Evolutionary conservation across 2,113 vertebrate genomes (phyloP), one percentile per base, ranked within the genome.

Genomic region (Colossoma macropomum): DNA sequence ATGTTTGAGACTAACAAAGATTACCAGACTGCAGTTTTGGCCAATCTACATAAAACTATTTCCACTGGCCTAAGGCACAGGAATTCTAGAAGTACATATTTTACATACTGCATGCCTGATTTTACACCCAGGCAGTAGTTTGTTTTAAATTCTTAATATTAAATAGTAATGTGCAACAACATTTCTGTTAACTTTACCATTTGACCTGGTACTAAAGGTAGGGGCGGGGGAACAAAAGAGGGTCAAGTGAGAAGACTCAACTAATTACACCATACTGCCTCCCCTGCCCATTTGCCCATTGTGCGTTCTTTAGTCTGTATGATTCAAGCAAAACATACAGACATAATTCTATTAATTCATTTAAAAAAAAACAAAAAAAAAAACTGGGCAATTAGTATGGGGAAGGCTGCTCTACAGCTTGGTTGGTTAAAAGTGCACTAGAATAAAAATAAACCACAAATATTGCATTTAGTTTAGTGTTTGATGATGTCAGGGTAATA

Each of bases 31-130:
- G 85, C 89, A 90, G 90, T 89, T 92, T 91, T 92, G 92, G 92
- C 92, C 92, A 70, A 89, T 90, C 91, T 87, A 87, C 90, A 92
- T 88, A 87, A 93, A 90, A 92, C 92, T 89, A 91, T 93, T 94
- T 92, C 91, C 92, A 34, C 88, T 93, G 91, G 92, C 93, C 91
- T 94, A 94, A 95, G 94, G 93, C 93, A 95, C 92, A 93, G 92
- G 91, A 93, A 93, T 90, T 91, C 89, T 92, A 92, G 89, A 91
- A 88, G 87, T 90, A 90, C 88, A 89, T 87, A 90, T 87, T 88
- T 90, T 85, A 92, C 87, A 84, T 84, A 90, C 88, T 82, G 74
- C 83, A 84, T 88, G 86, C n/a, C n/a, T n/a, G n/a, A n/a, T n/a
- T 89, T 86, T 86, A 89, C 89, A 80, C 85, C 89, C 81, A 87